Base-by-base conservation (phyloP, 2,797 vertebrate genomes). In the Cirrhinus molitorella region DNA sequence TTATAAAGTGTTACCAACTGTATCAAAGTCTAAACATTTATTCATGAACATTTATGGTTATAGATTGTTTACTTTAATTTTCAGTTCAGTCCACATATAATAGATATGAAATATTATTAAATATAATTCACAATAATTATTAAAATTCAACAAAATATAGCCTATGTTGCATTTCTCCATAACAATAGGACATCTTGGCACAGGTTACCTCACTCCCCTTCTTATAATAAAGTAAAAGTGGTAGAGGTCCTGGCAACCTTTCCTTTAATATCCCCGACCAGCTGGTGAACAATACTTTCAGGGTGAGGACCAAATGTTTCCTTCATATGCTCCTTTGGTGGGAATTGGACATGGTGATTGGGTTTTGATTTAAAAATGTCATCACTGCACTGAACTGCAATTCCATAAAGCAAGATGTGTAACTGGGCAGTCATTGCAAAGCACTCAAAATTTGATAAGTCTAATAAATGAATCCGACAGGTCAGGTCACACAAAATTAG, bases 251-350 rank as follows among this genome's bases (percentile, higher is more conserved):
- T 88, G 80, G 83, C 81, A 83, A 74, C 73, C 25, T 6, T 43
- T 77, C 5, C 10, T 84, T 55, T 73, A 80, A 85, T 79, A 79
- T 74, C 53, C 77, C 5, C 65, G 61, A 83, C 72, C 83, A 85
- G 78, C 72, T 83, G 85, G 83, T 53, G 43, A 63, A 71, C 4
- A 59, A 71, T 21, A 55, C 59, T 74, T 74, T 76, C 45, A 83
- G 75, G 66, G 71, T 70, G 63, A 25, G 31, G 66, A 80, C 83
- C 83, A 86, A 88, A 88, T 86, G 85, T 77, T 78, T 83, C 31
- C 67, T 77, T 49, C 78, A 37, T 49, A 79, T 65, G 74, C 68
- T 81, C 40, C 61, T 51, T 31, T 70, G 66, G 74, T 84, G 68
- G 72, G 23, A 67, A 66, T 31, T 21, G 45, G 72, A 59, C 16